These are phyloP conservation scores for Diarsia dahlii DNA, from an alignment of 2,888 invertebrate species.

Conservation along the genomic window DNA sequence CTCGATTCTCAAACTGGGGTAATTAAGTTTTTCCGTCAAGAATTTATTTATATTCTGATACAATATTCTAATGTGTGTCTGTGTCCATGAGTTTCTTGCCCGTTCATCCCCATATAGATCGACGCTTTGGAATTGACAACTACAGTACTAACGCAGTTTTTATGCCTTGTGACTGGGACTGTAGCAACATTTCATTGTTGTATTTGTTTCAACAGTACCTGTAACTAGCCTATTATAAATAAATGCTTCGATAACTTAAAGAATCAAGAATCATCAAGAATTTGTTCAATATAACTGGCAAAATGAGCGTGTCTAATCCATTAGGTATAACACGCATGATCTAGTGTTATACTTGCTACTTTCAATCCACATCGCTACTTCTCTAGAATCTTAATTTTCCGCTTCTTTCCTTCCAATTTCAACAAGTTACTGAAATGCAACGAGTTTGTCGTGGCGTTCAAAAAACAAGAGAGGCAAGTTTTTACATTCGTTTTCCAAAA, in stretches of 20 bases:
- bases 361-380: neutral
- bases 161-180: too few species aligned
- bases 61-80: too few species aligned
- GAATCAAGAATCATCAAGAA: neutral
- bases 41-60: neutral
- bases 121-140: too few species aligned
- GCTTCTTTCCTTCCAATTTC: neutral
- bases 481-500: slow-evolving; percentile 30
- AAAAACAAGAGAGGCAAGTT: slow-evolving; percentile 18
- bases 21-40: neutral
- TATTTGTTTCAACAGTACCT: too few species aligned
- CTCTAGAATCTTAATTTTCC: neutral
- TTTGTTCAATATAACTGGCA: neutral
- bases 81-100: too few species aligned
- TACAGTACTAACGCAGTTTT: too few species aligned
- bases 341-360: neutral
- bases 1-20: neutral
- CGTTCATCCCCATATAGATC: too few species aligned
- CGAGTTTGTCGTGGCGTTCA: neutral
- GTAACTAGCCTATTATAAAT: too few species aligned
- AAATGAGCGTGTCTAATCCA: neutral
- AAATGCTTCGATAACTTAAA: too few species aligned
- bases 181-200: too few species aligned
- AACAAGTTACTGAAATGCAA: slow-evolving; percentile 8
- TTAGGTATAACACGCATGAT: neutral